These are phyloP conservation scores for Bhutanitis thaidina DNA, from an alignment of 2,888 invertebrate genomes.

Conservation along the genomic window DNA sequence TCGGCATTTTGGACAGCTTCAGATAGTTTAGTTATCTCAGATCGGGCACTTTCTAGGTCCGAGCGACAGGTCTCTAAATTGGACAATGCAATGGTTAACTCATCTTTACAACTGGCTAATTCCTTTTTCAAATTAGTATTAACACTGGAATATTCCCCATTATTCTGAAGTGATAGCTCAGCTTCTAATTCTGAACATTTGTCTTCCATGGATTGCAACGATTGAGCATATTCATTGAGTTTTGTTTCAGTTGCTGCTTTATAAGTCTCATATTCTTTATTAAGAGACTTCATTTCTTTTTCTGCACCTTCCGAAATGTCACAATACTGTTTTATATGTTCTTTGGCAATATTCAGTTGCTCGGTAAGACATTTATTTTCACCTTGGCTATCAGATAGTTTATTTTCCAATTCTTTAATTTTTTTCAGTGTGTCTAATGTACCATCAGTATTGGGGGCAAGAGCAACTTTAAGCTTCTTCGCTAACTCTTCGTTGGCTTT, in stretches of 20 bases:
- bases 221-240: slow-evolving; percentile 66
- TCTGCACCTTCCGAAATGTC: slow-evolving; percentile 91
- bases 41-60: slow-evolving; percentile 81
- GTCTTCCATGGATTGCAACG: slow-evolving; percentile 77
- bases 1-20: slow-evolving; percentile 84
- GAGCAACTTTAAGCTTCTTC: slow-evolving; percentile 83
- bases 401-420: slow-evolving; percentile 85
- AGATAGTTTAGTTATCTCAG: slow-evolving; percentile 82
- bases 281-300: slow-evolving; percentile 84
- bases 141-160: slow-evolving; percentile 78
- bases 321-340: slow-evolving; percentile 91
- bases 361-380: slow-evolving; percentile 85
- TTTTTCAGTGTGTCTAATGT: slow-evolving; percentile 82
- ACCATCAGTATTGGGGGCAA: slow-evolving; percentile 79
- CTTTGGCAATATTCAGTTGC: slow-evolving; percentile 85
- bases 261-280: slow-evolving; percentile 78
- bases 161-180: slow-evolving; percentile 84
- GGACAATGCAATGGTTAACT: slow-evolving; percentile 77
- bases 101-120: slow-evolving; percentile 79
- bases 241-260: slow-evolving; percentile 81
- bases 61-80: slow-evolving; percentile 81
- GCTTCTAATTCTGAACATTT: slow-evolving; percentile 84
- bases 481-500: slow-evolving; percentile 84
- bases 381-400: slow-evolving; percentile 80
- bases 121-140: slow-evolving; percentile 77